Percentiles rank a stretch among this genome's conserved stretches.
These are phyloP conservation scores for Drosophila santomea DNA, from an alignment of 1,140 invertebrate species.

Conservation along the genomic window DNA sequence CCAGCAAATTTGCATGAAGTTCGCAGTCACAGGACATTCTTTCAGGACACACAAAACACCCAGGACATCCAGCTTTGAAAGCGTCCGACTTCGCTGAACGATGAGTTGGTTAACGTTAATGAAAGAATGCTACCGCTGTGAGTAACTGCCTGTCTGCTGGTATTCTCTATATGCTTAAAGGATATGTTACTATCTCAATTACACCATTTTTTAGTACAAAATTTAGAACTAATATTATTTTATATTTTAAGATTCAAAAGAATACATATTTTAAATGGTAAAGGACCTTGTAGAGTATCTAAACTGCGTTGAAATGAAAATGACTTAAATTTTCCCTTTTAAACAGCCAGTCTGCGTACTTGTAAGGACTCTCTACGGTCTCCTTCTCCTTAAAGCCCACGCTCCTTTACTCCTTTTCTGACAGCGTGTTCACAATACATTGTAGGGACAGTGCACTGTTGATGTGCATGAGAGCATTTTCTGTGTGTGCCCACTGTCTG, in stretches of 20 bases:
- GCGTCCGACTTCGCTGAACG: conserved; percentile 33
- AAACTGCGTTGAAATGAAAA: conserved; percentile 8
- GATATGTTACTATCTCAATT: no score
- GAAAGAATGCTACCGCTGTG: conserved; percentile 61
- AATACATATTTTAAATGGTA: no score
- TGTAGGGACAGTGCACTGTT: conserved; percentile 72
- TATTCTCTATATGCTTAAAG: not conserved
- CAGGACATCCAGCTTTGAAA: conserved; percentile 27
- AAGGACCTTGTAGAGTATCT: conserved; percentile 3
- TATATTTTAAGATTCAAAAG: no score
- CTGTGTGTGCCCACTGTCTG: conserved; percentile 48
- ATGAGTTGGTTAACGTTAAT: conserved; percentile 79
- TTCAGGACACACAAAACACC: conserved; percentile 16
- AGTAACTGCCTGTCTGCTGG: conserved; percentile 6
- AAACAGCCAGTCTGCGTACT: conserved; percentile 45
- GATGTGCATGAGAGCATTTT: conserved; percentile 14
- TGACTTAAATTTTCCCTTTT: conserved; percentile 8
- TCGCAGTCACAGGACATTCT: conserved; percentile 24
- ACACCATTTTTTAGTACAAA: not conserved
- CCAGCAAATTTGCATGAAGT: conserved; percentile 65
- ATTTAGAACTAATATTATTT: no score
- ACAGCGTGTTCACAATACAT: conserved; percentile 43
- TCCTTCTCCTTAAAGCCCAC: not conserved
- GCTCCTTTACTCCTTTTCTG: not conserved
- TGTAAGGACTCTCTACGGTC: conserved; percentile 64